Percentiles rank a stretch among this genome's conserved stretches.
These are phyloP conservation scores for Megaceryle torquata DNA, from an alignment of 2,113 vertebrate species.

Conservation along the genomic window DNA sequence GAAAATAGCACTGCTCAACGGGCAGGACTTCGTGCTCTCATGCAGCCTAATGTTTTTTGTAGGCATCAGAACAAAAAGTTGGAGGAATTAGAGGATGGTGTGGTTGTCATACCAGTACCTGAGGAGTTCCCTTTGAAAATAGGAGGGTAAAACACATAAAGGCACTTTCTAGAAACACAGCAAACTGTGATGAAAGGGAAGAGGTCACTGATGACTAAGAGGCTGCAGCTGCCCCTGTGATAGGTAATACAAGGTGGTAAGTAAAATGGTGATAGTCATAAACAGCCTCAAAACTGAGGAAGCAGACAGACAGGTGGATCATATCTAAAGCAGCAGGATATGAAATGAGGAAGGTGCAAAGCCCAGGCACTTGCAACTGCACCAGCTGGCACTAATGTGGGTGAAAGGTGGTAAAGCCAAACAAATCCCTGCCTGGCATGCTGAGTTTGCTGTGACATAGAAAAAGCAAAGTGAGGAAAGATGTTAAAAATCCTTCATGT, in stretches of 20 bases:
- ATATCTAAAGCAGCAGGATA: not conserved
- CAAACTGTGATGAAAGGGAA: not conserved
- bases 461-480: not conserved
- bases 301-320: not conserved
- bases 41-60: not conserved
- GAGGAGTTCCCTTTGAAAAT: not conserved
- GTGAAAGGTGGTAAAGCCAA: not conserved
- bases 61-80: not conserved
- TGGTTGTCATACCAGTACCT: fast-evolving
- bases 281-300: not conserved
- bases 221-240: not conserved
- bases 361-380: not conserved
- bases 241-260: not conserved
- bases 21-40: not conserved
- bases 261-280: not conserved
- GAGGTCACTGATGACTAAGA: not conserved
- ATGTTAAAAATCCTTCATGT: not conserved
- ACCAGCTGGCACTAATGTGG: not conserved
- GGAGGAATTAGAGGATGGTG: not conserved
- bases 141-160: fast-evolving
- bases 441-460: not conserved
- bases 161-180: not conserved
- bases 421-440: not conserved
- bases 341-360: not conserved
- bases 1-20: not conserved